Percentiles rank a stretch among this genome's conserved stretches.
phyloP scores from a whole-genome alignment of 2,888 invertebrate genomes.

The Amphipoea oculea region DNA sequence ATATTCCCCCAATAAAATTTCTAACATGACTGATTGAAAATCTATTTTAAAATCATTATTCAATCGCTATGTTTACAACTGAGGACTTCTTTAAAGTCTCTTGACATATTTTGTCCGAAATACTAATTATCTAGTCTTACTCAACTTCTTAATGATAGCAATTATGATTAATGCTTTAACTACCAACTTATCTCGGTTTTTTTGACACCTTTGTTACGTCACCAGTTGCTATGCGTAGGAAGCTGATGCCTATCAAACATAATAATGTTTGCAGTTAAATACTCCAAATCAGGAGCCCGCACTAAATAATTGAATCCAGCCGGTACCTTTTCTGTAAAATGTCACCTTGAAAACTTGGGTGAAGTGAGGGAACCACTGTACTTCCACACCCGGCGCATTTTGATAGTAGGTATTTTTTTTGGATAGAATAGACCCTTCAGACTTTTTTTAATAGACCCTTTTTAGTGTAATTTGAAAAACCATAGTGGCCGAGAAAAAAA shows the following conservation, averaged over 20 bases:
- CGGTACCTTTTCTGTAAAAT: background rate
- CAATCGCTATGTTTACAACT: background rate
- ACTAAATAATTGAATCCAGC: background rate
- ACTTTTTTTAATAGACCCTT: too few species aligned
- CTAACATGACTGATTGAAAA: background rate
- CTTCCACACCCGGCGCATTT: too few species aligned
- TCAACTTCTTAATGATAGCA: constrained; percentile 1
- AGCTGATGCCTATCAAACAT: background rate
- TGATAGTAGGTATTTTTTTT: too few species aligned
- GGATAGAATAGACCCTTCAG: too few species aligned
- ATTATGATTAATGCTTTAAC: constrained; percentile 18
- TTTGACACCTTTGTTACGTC: constrained; percentile 2
- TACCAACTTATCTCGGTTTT: constrained; percentile 4
- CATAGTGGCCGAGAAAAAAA: too few species aligned
- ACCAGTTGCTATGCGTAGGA: background rate
- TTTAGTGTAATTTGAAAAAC: too few species aligned
- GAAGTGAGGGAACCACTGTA: background rate
- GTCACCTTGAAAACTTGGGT: background rate
- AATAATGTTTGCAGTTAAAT: background rate
- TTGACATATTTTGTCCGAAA: background rate
- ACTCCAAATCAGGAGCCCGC: background rate
- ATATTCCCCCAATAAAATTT: too few species aligned
- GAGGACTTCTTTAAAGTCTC: background rate
- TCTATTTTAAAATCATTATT: background rate
- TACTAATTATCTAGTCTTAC: constrained; percentile 7